These are phyloP conservation scores for Mus musculus DNA, from an alignment of 2,113 vertebrate species.

Conservation along the genomic window DNA sequence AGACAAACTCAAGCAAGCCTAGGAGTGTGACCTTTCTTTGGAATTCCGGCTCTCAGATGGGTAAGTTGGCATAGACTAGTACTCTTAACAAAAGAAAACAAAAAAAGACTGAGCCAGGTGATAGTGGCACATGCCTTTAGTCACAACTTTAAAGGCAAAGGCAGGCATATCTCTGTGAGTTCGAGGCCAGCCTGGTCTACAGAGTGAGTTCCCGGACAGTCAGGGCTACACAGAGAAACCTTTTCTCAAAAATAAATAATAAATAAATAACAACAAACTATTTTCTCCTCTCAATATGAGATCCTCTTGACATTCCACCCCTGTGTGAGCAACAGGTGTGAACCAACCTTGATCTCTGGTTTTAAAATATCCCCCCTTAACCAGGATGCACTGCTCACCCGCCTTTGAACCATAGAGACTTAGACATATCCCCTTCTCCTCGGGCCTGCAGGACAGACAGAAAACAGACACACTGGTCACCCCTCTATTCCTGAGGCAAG, in stretches of 20 bases:
- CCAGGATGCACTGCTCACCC: slow-evolving; percentile 89
- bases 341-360: fast-evolving
- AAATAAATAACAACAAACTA: no score
- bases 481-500: neutral
- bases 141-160: no score
- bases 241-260: no score
- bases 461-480: neutral
- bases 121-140: no score
- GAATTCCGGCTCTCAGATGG: neutral
- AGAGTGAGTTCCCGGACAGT: no score
- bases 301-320: neutral
- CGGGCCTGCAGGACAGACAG: slow-evolving; percentile 90
- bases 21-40: neutral
- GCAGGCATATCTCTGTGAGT: no score
- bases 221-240: no score
- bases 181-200: no score
- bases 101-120: no score
- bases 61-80: neutral
- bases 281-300: neutral
- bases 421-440: slow-evolving; percentile 93
- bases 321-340: neutral
- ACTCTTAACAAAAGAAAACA: neutral
- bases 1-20: neutral
- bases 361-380: neutral
- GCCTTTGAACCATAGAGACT: slow-evolving; percentile 97